Base-by-base conservation (phyloP, 2,797 vertebrate species). In the Steatocranus sp. region DNA sequence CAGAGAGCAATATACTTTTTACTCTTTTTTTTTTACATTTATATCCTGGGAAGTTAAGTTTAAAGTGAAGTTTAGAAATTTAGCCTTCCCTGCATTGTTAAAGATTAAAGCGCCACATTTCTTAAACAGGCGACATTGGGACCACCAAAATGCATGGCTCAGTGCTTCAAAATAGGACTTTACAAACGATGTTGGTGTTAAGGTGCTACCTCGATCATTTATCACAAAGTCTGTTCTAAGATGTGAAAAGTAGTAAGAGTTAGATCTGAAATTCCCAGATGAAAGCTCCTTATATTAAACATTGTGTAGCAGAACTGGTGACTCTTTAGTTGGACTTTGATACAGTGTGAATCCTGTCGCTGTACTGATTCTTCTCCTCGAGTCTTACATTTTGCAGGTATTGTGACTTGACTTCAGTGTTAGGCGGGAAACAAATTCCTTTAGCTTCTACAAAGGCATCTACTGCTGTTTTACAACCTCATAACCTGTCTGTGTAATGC, bases 301-400 rank as follows among this genome's bases (percentile, higher is more conserved):
- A 27, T 3, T 46, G 15, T 46, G 66, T 46, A 46, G 23, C 23
- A 27, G 38, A 46, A 70, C 38, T 46, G 66, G 23, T 43, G 66
- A 46, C 14, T 27, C 66, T 70, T 18, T 11, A 17, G 38, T 27
- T 0, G 14, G 66, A 70, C 20, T 30, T 46, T 30, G 25, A 70
- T 18, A 3, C 41, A 18, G 38, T 17, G 0, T 11, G 20, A 68
- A 0, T 3, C 0, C 36, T 25, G 15, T 27, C 0, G 4, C 66
- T 70, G 23, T 0, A 27, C 23, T 73, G 25, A 8, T 30, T 30
- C 2, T 48, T 73, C 66, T 46, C 9, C 25, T 5, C 2, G 4
- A 70, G 66, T 30, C 25, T 30, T 18, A 46, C 66, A 30, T 46
- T 8, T 46, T 70, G 41, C 15, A 73, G 0, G 41, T 46, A 70